Conservation (phyloP, 2,888 invertebrate species). For the Scaptomyza parva region DNA sequence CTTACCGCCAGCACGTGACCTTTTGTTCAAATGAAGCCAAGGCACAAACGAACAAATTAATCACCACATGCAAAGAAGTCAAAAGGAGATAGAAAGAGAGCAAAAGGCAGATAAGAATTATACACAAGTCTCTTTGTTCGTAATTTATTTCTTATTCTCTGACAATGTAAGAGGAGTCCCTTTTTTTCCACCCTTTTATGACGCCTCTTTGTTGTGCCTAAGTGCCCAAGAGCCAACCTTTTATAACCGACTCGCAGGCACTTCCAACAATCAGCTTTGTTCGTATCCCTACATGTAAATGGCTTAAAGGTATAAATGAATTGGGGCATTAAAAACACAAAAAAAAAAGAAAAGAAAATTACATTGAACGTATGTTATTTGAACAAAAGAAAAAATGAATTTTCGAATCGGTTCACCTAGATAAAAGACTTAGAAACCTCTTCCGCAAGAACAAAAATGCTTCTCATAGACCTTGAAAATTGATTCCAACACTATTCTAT, state of each 20-base stretch:
- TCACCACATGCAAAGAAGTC: constrained; percentile 59
- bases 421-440: no score
- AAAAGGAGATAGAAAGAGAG: constrained; percentile 65
- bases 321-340: constrained; percentile 11
- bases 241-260: constrained; percentile 16
- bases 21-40: constrained; percentile 72
- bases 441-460: no score
- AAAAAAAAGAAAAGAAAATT: constrained; percentile 9
- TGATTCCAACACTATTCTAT: background rate
- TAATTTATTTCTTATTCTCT: constrained; percentile 72
- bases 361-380: background rate
- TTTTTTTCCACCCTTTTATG: constrained; percentile 10
- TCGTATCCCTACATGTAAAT: background rate
- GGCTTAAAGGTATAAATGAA: constrained; percentile 9
- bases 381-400: background rate
- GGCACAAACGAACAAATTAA: constrained; percentile 52
- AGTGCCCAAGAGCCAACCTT: constrained; percentile 43
- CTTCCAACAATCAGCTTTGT: constrained; percentile 6
- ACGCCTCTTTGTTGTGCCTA: constrained; percentile 53
- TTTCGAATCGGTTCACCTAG: no score
- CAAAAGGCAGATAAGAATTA: constrained; percentile 66
- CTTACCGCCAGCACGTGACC: constrained; percentile 84
- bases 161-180: constrained; percentile 30
- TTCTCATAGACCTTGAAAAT: no score
- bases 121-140: constrained; percentile 61